A percentile compares a stretch with the other conserved stretches of the same genome.
phyloP scores from a whole-genome alignment of 2,113 vertebrate species.

The Chunga burmeisteri region DNA sequence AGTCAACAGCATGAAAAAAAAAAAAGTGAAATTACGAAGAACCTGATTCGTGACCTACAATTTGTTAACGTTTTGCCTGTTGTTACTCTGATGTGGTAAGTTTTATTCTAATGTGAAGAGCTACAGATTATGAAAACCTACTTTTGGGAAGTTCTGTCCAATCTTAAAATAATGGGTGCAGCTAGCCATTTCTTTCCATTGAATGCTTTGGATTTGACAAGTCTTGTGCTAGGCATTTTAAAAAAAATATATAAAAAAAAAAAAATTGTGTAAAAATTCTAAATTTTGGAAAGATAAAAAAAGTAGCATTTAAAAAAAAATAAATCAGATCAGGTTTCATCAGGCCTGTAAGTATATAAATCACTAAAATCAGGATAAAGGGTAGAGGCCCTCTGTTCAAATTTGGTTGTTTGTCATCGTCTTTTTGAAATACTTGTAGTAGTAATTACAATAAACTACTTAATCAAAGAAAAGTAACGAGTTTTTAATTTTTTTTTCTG shows the following conservation, averaged over 20 bases:
- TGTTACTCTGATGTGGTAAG: neutral
- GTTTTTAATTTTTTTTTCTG: neutral
- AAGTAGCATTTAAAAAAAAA: accelerated
- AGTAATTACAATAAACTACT: neutral
- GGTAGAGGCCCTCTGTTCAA: accelerated
- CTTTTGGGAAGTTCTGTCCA: neutral
- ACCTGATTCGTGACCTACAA: neutral
- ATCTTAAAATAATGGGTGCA: neutral
- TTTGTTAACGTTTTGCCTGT: neutral
- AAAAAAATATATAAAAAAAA: neutral
- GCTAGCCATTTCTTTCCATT: neutral
- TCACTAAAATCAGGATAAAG: neutral
- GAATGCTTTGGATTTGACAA: neutral
- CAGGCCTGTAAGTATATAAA: neutral
- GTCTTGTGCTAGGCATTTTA: neutral
- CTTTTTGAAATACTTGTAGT: neutral
- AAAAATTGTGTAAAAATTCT: neutral
- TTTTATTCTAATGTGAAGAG: neutral
- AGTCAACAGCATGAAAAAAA: neutral
- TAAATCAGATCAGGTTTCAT: neutral
- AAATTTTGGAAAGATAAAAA: neutral
- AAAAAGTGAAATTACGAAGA: neutral
- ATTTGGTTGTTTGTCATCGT: neutral
- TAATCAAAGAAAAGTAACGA: neutral
- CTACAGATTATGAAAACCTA: neutral